Evolutionary conservation across 2,888 invertebrate species (phyloP), one percentile per base, ranked within the genome.

Genomic region (Cephus pulcher): DNA sequence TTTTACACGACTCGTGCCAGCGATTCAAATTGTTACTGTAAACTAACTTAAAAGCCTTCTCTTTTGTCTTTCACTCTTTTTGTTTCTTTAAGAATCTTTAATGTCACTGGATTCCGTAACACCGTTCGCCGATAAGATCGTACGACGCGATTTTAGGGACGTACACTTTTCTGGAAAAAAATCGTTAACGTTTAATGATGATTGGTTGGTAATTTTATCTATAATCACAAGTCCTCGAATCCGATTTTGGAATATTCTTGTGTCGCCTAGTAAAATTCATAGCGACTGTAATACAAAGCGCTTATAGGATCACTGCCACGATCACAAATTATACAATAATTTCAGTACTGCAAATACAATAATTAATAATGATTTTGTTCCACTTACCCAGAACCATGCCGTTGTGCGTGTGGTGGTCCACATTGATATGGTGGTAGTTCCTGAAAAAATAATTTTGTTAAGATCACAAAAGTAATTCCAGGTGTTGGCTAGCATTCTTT

Each of bases 311-410:
- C 56, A 56, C 56, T 56, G 56, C 23, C 56, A 56, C 56, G 56
- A 56, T 23, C 56, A 56, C 56, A 56, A 56, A 56, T 56, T 56
- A 56, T 56, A 56, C 6, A 56, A 56, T 23, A 56, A 23, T 56
- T 56, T 56, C 56, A 56, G 56, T 56, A 56, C 9, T 23, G 56
- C 56, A 23, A 9, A 56, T 56, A 56, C 56, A 56, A 56, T 56
- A 56, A 56, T 56, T 56, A 56, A 23, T 9, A 0, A 56, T 56
- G 56, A 15, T 56, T 2, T 56, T 23, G 23, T 30, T 56, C 1
- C 35, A 76, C 79, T 76, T 86, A 91, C 91, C 91, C 91, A 83
- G 89, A 89, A 78, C 90, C 91, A 79, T 90, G 91, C 76, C 91
- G 90, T 78, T 90, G 90, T 73, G 86, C 84, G 69, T 88, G 88